These are phyloP conservation scores for Chromobotia macracanthus DNA, from an alignment of 2,797 vertebrate genomes.

Conservation along the genomic window DNA sequence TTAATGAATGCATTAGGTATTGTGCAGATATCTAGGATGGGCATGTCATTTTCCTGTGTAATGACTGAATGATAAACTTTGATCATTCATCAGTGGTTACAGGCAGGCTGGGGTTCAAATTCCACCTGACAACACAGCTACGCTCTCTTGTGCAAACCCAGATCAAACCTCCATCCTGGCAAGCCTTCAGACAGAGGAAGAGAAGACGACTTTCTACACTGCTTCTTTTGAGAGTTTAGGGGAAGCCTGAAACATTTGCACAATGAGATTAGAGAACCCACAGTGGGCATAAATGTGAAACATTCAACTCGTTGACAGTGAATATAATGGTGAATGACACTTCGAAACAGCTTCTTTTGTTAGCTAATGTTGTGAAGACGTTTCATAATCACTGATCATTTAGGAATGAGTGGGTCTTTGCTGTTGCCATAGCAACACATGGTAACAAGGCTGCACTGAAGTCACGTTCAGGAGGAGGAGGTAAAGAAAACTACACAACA, in stretches of 20 bases:
- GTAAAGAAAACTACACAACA: neutral
- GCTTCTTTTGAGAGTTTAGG: neutral
- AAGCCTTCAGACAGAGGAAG: neutral
- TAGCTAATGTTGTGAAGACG: neutral
- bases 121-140: conserved; percentile 42
- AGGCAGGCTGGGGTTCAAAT: conserved; percentile 47
- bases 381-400: conserved; percentile 31
- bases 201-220: neutral
- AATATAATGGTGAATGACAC: too few relatives aligned
- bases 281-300: too few relatives aligned
- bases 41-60: neutral
- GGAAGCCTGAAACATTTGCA: conserved; percentile 11
- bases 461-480: conserved; percentile 7
- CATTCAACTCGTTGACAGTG: too few relatives aligned
- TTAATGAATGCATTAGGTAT: too few relatives aligned
- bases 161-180: neutral
- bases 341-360: neutral
- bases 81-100: conserved; percentile 26
- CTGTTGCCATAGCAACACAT: too few relatives aligned
- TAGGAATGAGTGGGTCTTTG: neutral
- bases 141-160: neutral
- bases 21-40: too few relatives aligned
- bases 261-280: conserved; percentile 4
- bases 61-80: neutral
- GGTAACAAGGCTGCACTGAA: neutral